Evolutionary conservation across 2,888 invertebrate species (phyloP), one percentile per base, ranked within the genome.

Genomic region (Drosophila meridiana): DNA sequence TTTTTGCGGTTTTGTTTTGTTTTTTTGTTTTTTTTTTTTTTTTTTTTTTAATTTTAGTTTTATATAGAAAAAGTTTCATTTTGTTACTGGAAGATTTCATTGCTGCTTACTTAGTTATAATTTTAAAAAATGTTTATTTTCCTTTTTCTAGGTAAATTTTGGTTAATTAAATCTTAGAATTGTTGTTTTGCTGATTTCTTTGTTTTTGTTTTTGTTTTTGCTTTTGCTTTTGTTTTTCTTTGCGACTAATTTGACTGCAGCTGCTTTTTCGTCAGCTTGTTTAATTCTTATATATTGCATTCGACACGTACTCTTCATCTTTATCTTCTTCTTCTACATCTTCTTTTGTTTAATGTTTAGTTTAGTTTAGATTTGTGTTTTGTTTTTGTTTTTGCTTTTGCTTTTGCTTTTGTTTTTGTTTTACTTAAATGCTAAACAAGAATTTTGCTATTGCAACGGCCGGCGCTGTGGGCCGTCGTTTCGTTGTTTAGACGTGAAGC

Each of bases 371-470:
- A 65, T 43, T 65, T 32, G 53, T 36, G 32, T 45, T 61, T 50
- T 34, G n/a, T 13, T 34, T 48, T 30, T n/a, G 20, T 20, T 20
- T 20, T 20, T 20, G 20, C 20, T 32, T 28, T 47, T 38, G 38
- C 20, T 45, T 61, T 50, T 34, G n/a, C 7, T 34, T 48, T 30
- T n/a, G 11, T 20, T 53, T 63, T 28, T 34, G 9, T 50, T 58
- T 79, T 85, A 86, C 88, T 85, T 85, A 85, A 79, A 83, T 76
- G 82, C 85, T 85, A 85, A 87, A 86, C 78, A 88, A 83, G 83
- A 85, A 86, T 88, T 88, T 88, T 70, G 67, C 85, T 85, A 87
- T 85, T 87, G 85, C 87, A 84, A 82, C 87, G 79, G 64, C 67
- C 62, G 60, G 14, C 58, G 45, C 6, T 57, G 42, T 45, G 57